Base-by-base conservation (phyloP, 1,140 invertebrate species). In the Drosophila subpulchrella region DNA sequence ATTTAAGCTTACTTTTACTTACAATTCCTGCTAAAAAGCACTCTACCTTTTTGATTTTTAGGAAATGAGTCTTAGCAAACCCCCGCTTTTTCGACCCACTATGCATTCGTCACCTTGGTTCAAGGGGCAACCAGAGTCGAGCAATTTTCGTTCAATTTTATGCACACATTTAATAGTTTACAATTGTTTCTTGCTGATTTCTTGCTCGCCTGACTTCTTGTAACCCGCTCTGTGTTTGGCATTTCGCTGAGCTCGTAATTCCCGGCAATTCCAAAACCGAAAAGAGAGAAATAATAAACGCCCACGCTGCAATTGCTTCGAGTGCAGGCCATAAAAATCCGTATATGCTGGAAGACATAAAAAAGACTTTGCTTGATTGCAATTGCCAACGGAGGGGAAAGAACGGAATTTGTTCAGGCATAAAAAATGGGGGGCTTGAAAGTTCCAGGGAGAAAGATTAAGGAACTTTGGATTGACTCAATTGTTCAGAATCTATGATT, bases 121-220 rank as follows among this genome's bases (percentile, higher is more conserved):
- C 75, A 88, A 60, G 81, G 75, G 75, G 83, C 82, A 81, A 48
- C 61, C 50, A 34, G 67, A 62, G 39, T 68, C 61, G 24, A 53
- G 65, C 55, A 85, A 85, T 85, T 85, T 65, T 58, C 32, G 71
- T 66, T 75, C 62, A 75, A 75, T 75, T 75, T 83, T 75, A 65
- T 65, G 51, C 42, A 55, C 62, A 68, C 57, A 65, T 63, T 68
- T 78, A 88, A 79, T 88, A 71, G 79, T 55, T 88, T 70, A 72
- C 75, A 88, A 75, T 74, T 79, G 66, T 75, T 76, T 58, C 42
- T 42, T 70, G 36, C 42, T 63, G 46, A 63, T 76, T 48, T 30
- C 8, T 30, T 41, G 24, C 30, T 54, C 32, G 13, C 46, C 27
- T 20, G 30, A 24, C 30, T 34, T 32, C 17, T 46, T 34, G n/a